Base-by-base conservation (phyloP, 1,140 invertebrate species). In the Drosophila sechellia region DNA sequence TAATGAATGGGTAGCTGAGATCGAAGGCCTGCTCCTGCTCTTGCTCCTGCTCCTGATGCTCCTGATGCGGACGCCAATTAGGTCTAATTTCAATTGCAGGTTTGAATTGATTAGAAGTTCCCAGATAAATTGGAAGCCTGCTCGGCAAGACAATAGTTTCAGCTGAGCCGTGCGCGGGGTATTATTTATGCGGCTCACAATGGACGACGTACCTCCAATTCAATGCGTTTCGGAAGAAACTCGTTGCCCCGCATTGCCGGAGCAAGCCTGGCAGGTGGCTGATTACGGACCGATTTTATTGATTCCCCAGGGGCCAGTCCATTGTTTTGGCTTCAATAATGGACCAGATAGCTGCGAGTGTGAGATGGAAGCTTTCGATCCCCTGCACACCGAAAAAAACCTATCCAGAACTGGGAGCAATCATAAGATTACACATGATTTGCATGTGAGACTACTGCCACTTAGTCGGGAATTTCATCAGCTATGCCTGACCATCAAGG, bases 81-180 rank as follows among this genome's bases (percentile, higher is more conserved):
- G 17, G 43, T 25, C 17, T n/a, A 52, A 49, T 56, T 71, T 71
- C 65, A 70, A 20, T 49, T 70, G 64, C 68, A 71, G 68, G 68
- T n/a, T 11, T 37, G 60, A 25, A 40, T 25, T 53, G 64, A 65
- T 68, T 68, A 45, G 64, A 37, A 45, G 60, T 37, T 43, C 12
- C 37, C 22, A 46, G 15, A 10, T 10, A 50, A 68, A 45, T 65
- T 45, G 37, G 39, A 37, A 22, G 59, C 20, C 46, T 45, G 37
- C 31, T 20, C 1, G 46, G 12, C 12, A 25, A 53, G 64, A 68
- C 64, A 68, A 68, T 65, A 22, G 64, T 52, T 50, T 39, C 15
- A 3, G 20, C 13, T 12, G 59, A 5, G 39, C 40, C 37, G 35
- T 34, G 17, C 17, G 25, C 17, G 25, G 60, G n/a, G 10, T 60